A percentile compares a stretch with the other conserved stretches of the same genome.
phyloP scores from a whole-genome alignment of 2,888 invertebrate species.

The Prenolepis imparis region DNA sequence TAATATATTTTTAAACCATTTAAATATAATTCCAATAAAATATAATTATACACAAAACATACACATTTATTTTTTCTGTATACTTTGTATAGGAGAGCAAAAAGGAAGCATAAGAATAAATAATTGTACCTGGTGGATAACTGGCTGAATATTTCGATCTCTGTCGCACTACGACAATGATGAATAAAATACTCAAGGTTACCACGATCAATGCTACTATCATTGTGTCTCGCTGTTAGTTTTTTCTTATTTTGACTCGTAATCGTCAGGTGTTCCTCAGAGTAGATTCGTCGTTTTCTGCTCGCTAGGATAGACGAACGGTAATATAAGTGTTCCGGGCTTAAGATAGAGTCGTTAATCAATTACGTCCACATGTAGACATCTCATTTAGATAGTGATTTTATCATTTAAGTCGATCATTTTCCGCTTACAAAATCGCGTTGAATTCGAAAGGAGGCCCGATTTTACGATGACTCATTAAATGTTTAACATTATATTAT shows the following conservation, averaged over 20 bases:
- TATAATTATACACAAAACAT: not conserved
- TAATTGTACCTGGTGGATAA: constrained; percentile 67
- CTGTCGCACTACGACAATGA: not conserved
- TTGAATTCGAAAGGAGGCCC: not conserved
- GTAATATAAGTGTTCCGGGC: not conserved
- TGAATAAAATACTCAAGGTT: constrained; percentile 37
- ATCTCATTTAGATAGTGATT: not conserved
- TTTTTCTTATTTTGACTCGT: not conserved
- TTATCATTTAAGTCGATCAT: not conserved
- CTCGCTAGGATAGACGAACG: not conserved
- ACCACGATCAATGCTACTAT: not conserved
- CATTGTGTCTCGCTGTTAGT: not conserved
- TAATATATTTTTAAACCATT: no score
- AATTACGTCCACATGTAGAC: not conserved
- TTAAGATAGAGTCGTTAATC: not conserved
- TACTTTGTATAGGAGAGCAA: not conserved
- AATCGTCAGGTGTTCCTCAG: not conserved
- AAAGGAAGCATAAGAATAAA: not conserved
- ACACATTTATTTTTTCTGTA: not conserved
- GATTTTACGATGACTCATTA: no score
- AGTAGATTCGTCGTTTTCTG: constrained; percentile 2
- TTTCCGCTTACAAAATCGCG: not conserved
- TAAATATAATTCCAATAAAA: not conserved
- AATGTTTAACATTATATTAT: no score
- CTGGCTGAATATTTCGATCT: constrained; percentile 50